Percentiles rank a stretch among this genome's conserved stretches.
Conservation (phyloP, 2,888 invertebrate genomes). For the Bembecia ichneumoniformis region DNA sequence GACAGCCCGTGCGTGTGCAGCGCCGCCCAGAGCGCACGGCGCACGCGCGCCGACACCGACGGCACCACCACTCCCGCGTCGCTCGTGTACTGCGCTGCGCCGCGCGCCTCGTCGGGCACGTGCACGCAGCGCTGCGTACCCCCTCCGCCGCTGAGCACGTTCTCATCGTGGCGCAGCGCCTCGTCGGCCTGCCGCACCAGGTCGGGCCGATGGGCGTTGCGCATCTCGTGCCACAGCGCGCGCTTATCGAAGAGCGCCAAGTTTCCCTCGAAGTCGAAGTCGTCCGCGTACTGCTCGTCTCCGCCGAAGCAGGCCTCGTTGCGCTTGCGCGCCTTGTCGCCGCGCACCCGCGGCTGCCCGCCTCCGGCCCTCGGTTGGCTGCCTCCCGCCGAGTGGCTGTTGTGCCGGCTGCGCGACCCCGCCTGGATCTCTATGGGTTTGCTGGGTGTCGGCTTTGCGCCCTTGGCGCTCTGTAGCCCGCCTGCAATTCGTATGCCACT, state of each 20-base stretch:
- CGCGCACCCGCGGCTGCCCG: constrained; percentile 75
- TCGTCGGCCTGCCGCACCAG: constrained; percentile 49
- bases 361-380: constrained; percentile 33
- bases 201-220: constrained; percentile 40
- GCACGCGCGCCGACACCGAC: constrained; percentile 76
- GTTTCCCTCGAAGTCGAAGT: constrained; percentile 97
- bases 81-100: constrained; percentile 75
- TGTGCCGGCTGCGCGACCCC: constrained; percentile 22
- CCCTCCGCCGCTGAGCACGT: constrained; percentile 70
- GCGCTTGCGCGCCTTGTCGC: constrained; percentile 63
- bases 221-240: constrained; percentile 54
- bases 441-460: constrained; percentile 5
- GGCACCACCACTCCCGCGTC: constrained; percentile 89
- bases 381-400: constrained; percentile 12
- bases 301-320: constrained; percentile 87
- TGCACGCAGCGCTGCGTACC: constrained; percentile 69
- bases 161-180: constrained; percentile 86
- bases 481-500: too few relatives aligned
- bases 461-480: not conserved
- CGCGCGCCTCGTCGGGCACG: constrained; percentile 75
- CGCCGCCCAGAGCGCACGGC: constrained; percentile 77
- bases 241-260: constrained; percentile 90
- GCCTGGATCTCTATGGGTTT: constrained; percentile 58
- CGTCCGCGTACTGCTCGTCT: constrained; percentile 77
- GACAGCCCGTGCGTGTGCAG: constrained; percentile 76